A percentile compares a stretch with the other conserved stretches of the same genome.
Conservation (phyloP, 2,888 invertebrate genomes). For the Drosophila eohydei region DNA sequence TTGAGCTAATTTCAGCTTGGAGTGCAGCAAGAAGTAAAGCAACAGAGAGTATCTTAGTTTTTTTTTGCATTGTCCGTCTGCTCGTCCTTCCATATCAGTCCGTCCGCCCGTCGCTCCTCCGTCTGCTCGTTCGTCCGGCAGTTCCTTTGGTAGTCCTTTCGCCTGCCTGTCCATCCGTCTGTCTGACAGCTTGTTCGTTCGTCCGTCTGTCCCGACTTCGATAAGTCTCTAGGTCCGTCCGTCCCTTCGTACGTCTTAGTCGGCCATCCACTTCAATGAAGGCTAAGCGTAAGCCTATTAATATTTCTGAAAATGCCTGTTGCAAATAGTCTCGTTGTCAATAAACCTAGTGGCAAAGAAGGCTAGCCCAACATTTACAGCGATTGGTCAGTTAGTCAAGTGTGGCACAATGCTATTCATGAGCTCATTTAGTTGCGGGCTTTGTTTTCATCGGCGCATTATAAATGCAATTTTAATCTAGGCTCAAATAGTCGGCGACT, state of each 20-base stretch:
- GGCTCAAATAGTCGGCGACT: conserved; percentile 42
- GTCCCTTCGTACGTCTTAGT: too few relatives aligned
- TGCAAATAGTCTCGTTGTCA: too few relatives aligned
- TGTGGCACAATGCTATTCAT: not conserved
- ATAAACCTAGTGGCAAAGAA: too few relatives aligned
- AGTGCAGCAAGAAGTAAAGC: too few relatives aligned
- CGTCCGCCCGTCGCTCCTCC: not conserved
- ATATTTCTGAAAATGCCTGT: too few relatives aligned
- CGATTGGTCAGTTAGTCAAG: not conserved
- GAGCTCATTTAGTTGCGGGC: not conserved
- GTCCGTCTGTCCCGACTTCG: not conserved
- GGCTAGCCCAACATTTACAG: too few relatives aligned
- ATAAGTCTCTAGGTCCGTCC: not conserved
- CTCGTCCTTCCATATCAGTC: not conserved
- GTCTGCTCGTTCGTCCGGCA: not conserved
- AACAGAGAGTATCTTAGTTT: too few relatives aligned
- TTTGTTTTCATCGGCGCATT: conserved; percentile 22
- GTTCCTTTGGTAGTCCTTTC: not conserved
- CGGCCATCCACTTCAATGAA: too few relatives aligned
- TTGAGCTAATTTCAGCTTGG: too few relatives aligned
- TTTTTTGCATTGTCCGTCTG: not conserved
- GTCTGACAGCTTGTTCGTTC: not conserved
- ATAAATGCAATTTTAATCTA: conserved; percentile 60
- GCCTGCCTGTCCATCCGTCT: not conserved
- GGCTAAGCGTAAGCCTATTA: too few relatives aligned